phyloP scores from a whole-genome alignment of 2,113 vertebrate genomes.

The Microtus richardsoni region DNA sequence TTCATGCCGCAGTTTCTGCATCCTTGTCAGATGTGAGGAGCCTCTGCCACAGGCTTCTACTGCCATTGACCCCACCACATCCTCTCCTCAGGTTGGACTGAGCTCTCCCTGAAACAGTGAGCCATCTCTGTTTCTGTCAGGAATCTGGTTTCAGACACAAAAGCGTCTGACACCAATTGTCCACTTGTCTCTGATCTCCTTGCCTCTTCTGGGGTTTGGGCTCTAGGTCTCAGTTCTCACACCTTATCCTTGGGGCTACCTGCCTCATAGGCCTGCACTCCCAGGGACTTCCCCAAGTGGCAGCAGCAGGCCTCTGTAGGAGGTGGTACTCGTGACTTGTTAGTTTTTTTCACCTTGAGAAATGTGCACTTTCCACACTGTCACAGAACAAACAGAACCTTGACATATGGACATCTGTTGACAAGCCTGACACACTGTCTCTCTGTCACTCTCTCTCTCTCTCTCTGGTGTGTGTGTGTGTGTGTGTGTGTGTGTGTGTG shows the following conservation, averaged over 20 bases:
- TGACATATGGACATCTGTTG: slow-evolving; percentile 61
- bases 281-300: rapidly evolving
- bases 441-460: too few species aligned
- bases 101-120: background rate
- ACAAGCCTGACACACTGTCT: background rate
- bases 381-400: slow-evolving; percentile 66
- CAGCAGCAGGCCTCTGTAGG: background rate
- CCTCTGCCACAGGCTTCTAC: background rate
- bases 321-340: background rate
- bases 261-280: background rate
- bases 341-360: slow-evolving; percentile 56
- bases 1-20: background rate
- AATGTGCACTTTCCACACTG: slow-evolving; percentile 21
- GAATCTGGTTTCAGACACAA: background rate
- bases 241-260: background rate
- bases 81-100: background rate
- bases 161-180: background rate
- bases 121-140: background rate
- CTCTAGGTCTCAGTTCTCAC: background rate
- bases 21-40: background rate
- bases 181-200: background rate
- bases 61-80: too few species aligned
- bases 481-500: background rate
- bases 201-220: background rate
- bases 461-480: background rate